Evolutionary conservation across 37 sponge, comb jelly and placozoan species (phyloP).

Genomic region (Theonella swinhoei): DNA sequence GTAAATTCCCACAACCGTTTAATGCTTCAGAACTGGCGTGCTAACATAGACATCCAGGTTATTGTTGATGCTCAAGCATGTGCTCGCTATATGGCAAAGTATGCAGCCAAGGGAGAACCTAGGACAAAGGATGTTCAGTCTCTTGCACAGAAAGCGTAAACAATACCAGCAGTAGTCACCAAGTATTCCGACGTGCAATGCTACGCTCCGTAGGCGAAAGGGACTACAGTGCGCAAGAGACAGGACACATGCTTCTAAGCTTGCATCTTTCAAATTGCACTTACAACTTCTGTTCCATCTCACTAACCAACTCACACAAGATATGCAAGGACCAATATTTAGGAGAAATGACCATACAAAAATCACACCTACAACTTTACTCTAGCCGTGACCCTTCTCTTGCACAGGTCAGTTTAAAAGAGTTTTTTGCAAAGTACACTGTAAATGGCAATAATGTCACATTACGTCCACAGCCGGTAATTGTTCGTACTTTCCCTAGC

Average conservation of each 20-base stretch:
- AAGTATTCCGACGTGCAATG: constrained; percentile 14
- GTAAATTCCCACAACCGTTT: constrained; percentile 26
- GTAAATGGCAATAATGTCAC: not conserved
- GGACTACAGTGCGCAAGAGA: constrained; percentile 57
- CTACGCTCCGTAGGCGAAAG: constrained; percentile 19
- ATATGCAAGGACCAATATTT: not conserved
- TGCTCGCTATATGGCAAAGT: constrained; percentile 45
- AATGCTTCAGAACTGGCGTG: constrained; percentile 31
- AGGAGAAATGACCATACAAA: not conserved
- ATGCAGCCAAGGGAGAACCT: constrained; percentile 38
- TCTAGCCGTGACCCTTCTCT: not conserved
- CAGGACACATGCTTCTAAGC: constrained; percentile 26
- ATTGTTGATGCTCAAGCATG: not conserved
- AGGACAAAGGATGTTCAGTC: too few species aligned
- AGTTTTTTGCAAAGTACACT: constrained; percentile 8
- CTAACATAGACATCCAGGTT: constrained; percentile 42
- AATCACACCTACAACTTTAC: not conserved
- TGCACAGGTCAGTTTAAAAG: not conserved
- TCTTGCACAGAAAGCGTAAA: too few species aligned
- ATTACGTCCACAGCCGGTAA: not conserved
- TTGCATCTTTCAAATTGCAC: constrained; percentile 7
- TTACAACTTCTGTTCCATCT: not conserved
- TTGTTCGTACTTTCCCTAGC: constrained; percentile 26
- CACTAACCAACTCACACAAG: not conserved
- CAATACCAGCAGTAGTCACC: too few species aligned